phyloP scores from a whole-genome alignment of 2,888 invertebrate genomes.

The Folsomia manolachei region DNA sequence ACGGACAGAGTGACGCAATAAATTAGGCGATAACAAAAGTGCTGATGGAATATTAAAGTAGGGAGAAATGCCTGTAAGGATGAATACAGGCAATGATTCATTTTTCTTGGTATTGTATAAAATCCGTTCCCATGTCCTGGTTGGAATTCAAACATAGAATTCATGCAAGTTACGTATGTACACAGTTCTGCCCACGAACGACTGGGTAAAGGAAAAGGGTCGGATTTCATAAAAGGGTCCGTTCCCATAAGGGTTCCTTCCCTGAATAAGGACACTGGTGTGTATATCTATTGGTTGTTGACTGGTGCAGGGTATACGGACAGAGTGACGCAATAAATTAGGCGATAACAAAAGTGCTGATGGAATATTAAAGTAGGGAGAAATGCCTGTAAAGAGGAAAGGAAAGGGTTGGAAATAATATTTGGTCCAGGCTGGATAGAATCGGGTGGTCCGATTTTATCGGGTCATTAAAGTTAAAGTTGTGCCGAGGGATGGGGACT shows the following conservation, averaged over 20 bases:
- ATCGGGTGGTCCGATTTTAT: not conserved
- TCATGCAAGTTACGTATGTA: no score
- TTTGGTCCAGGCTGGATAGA: no score
- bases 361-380: no score
- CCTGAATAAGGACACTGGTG: not conserved
- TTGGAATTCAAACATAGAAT: no score
- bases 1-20: not conserved
- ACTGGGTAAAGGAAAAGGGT: no score
- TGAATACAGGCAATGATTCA: no score
- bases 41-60: no score
- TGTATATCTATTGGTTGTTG: not conserved
- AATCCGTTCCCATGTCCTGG: not conserved
- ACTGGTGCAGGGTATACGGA: not conserved
- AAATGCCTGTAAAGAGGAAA: no score
- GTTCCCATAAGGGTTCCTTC: not conserved
- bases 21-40: not conserved
- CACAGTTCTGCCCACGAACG: not conserved
- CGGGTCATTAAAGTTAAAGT: not conserved
- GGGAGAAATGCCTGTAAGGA: no score
- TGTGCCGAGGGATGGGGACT: no score
- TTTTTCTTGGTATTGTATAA: not conserved
- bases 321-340: not conserved
- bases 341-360: not conserved
- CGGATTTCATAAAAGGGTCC: not conserved
- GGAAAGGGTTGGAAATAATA: not conserved